Evolutionary conservation across 2,888 invertebrate genomes (phyloP), one percentile per base, ranked within the genome.

Genomic region (Taphrorychus bicolor): DNA sequence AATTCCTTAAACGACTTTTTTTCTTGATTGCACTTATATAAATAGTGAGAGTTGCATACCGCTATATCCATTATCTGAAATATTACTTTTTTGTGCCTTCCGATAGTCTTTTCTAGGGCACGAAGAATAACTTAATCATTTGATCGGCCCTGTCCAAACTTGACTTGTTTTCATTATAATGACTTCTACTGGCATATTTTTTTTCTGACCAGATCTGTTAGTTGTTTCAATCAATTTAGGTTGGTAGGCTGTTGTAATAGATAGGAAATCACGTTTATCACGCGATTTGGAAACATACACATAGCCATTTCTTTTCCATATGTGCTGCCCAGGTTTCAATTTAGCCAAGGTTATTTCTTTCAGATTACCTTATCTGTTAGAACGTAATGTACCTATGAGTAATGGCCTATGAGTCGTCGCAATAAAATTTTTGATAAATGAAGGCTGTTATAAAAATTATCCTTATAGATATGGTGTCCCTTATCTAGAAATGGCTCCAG

Each of bases 211-310:
- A n/a, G n/a, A 63, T 52, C 66, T 16, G 57, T 73, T 73, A 23
- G 16, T 58, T 11, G 60, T 61, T 9, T 48, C 11, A 18, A 71
- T 61, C 5, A 71, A 41, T 49, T 60, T 40, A 24, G 73, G 73
- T 19, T 73, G 70, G 42, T 72, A 70, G 48, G 66, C 65, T 11
- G 73, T 73, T 52, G 74, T 72, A 16, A 72, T 63, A 14, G 40
- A 59, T 7, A 71, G 24, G 5, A 77, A 70, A 21, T 73, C 72
- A 7, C 72, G 51, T 22, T 49, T 68, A 54, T 73, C 71, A 45
- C 62, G 70, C 72, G 70, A 72, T 69, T 73, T 73, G 52, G 52
- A 71, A 5, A 73, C 63, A 41, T 72, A 71, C 7, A 70, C 32
- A 4, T 48, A 52, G 9, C 54, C 48, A 22, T 21, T 40, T 24